Evolutionary conservation across 64 coral and sea anemone species (phyloP), one percentile per base, ranked within the genome.

Genomic region (Platygyra sinensis): DNA sequence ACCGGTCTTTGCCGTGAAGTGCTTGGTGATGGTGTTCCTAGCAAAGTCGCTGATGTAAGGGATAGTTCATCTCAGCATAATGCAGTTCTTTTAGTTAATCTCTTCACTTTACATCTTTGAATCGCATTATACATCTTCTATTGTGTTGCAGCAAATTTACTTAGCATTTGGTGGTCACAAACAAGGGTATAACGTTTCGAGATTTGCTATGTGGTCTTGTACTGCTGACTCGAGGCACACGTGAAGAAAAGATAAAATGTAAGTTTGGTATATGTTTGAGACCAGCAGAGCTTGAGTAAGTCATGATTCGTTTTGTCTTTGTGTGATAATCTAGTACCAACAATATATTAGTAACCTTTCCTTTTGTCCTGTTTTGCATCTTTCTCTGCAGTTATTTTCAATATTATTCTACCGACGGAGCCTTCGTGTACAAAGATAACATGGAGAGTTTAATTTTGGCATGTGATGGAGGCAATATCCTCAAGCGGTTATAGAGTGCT

Each of bases 221-320:
- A 9, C 87, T 99, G 31, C 90, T 99, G 27, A 99, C 94, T 22
- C 88, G 97, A 27, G 97, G 97, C 14, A 96, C 97, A 73, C 91
- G 94, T 82, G 91, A 95, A 82, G 97, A 99, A 52, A 99, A 96
- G 77, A 88, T 99, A 91, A 93, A 88, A 99, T 93, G 96, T 95
- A 91, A 91, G 96, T 91, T n/a, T 54, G 29, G 42, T 67, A 52
- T 67, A 1, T 69, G 65, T 69, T n/a, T 71, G 62, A 50, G 11
- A 27, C 15, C 27, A 17, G 49, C 33, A 46, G 50, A 57, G 31
- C 80, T 64, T 88, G 62, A 86, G 93, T 88, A 77, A 93, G 89
- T 89, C 28, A 86, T 86, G 46, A 79, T 62, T 77, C 62, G n/a
- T 92, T 92, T 83, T 72, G 36, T 73, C 62, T 5, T 30, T 60